Percentiles rank a stretch among this genome's conserved stretches.
Conservation (phyloP, 2,797 vertebrate genomes). For the Trachurus trachurus region DNA sequence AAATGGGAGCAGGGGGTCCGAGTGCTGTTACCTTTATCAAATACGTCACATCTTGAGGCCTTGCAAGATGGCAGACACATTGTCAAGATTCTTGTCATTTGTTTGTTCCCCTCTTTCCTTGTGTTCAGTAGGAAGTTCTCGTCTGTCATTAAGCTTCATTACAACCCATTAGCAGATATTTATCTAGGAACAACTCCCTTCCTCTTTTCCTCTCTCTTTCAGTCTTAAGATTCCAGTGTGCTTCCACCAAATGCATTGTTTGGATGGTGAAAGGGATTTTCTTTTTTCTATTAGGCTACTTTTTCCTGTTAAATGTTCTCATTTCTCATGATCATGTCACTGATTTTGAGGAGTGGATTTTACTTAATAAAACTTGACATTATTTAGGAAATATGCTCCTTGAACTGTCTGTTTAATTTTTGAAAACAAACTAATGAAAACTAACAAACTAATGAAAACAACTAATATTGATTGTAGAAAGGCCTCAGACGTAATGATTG, state of each 20-base stretch:
- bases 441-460: no score
- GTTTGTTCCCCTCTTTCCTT: conserved; percentile 84
- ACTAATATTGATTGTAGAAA: not conserved
- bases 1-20: conserved; percentile 51
- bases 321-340: conserved; percentile 31
- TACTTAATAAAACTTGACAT: not conserved
- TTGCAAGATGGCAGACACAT: conserved; percentile 62
- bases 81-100: conserved; percentile 80
- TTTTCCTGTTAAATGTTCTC: conserved; percentile 49
- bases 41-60: conserved; percentile 68
- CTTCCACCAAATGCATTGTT: conserved; percentile 76
- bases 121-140: conserved; percentile 82
- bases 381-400: not conserved
- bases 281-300: conserved; percentile 40
- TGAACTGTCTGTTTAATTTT: not conserved
- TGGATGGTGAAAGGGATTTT: conserved; percentile 49
- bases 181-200: conserved; percentile 88
- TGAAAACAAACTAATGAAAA: no score
- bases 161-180: conserved; percentile 88
- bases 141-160: conserved; percentile 89
- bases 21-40: conserved; percentile 58
- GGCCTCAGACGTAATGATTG: not conserved
- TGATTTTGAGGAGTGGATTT: not conserved
- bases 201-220: conserved; percentile 78
- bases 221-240: conserved; percentile 54